phyloP scores from a whole-genome alignment of 2,797 vertebrate genomes.

The Glyptemys insculpta region DNA sequence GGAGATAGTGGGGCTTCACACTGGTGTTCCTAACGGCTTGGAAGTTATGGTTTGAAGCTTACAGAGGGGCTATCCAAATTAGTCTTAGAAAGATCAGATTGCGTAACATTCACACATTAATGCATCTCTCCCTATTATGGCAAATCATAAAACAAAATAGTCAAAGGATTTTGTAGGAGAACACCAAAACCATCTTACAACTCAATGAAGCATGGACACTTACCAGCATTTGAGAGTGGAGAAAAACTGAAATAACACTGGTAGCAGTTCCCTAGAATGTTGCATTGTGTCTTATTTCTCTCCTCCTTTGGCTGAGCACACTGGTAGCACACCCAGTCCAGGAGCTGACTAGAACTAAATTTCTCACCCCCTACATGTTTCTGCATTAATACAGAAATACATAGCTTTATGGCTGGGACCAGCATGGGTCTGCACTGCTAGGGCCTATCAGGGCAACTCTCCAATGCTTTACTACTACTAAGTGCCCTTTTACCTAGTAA shows the following conservation, averaged over 20 bases:
- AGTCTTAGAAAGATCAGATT: not conserved
- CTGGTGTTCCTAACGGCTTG: not conserved
- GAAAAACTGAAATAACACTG: not conserved
- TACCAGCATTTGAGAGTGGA: not conserved
- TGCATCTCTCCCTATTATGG: not conserved
- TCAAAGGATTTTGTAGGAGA: not conserved
- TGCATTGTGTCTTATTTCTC: not conserved
- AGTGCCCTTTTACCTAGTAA: not conserved
- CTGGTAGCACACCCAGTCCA: not conserved
- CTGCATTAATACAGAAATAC: not conserved
- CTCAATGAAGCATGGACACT: not conserved
- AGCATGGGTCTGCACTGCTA: not conserved
- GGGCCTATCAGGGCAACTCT: not conserved
- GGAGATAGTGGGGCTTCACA: not conserved
- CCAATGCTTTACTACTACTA: not conserved
- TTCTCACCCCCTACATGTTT: not conserved
- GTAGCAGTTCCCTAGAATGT: not conserved
- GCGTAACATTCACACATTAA: not conserved
- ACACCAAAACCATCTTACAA: not conserved
- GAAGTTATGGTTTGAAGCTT: not conserved
- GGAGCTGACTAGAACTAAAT: not conserved
- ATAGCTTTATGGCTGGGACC: not conserved
- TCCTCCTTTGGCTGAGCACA: not conserved
- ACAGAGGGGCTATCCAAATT: not conserved
- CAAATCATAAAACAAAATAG: not conserved